Base-by-base conservation (phyloP, 2,113 vertebrate species). In the Calidris pugnax region DNA sequence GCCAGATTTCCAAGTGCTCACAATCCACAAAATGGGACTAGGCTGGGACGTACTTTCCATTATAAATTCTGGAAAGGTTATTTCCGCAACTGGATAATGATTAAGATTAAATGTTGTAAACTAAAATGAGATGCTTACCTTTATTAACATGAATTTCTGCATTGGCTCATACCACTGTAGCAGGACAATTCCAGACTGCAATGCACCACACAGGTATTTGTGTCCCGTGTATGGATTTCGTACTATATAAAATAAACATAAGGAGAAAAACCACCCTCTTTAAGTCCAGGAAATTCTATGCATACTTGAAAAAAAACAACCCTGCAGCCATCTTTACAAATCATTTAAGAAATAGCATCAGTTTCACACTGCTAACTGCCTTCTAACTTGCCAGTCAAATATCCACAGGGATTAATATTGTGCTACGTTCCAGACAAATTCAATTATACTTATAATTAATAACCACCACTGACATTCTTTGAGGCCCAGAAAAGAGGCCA, bases 111-210 rank as follows among this genome's bases (percentile, higher is more conserved):
- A 80, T 32, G 47, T 33, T 22, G 35, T 17, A 1, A 80, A 33
- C 3, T 2, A 4, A 12, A 56, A 41, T 6, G 27, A 86, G 79
- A 20, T 43, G 87, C 97, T 92, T 95, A 99, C 99, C 99, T 99
- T 99, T 97, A 99, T 99, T 93, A 99, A 98, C 99, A 99, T 99
- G 95, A 99, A 99, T 97, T 99, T 99, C 98, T 99, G 99, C 99
- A 99, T 99, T 56, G 99, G 99, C 97, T 99, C 99, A 98, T 99
- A 99, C 99, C 99, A 99, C 98, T 99, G 99, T 77, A 99, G 98
- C 35, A 99, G 98, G 79, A 99, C 99, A 64, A 99, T 99, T 88
- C 99, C 99, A 89, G 99, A 99, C 98, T 99, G 99, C 96, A 99
- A 94, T 1, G 99, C 99, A 48, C 99, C 99, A 85, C 99, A 99